Percentiles rank a stretch among this genome's conserved stretches.
Evolutionary conservation across 2,113 vertebrate species (phyloP).

Genomic region (Madoqua kirkii): DNA sequence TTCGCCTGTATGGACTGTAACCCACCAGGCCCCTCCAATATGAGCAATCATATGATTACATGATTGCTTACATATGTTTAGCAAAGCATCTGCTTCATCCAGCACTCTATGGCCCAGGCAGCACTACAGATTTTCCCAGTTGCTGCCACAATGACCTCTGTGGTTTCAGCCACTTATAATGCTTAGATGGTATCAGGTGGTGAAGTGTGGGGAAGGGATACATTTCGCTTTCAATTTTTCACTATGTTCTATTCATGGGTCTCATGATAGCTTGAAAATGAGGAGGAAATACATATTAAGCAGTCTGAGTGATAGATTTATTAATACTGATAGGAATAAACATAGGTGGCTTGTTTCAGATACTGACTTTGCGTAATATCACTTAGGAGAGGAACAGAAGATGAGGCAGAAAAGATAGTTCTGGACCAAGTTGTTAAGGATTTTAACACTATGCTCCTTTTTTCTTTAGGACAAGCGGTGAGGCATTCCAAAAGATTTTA

Average conservation of each 20-base stretch:
- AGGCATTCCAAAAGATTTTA: background rate
- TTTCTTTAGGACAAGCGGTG: background rate
- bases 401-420: background rate
- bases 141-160: background rate
- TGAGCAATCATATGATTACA: background rate
- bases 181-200: background rate
- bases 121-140: background rate
- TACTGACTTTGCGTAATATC: background rate
- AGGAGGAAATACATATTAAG: background rate
- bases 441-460: background rate
- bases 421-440: background rate
- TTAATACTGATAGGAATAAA: background rate
- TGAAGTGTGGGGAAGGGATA: background rate
- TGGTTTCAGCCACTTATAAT: background rate
- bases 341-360: background rate
- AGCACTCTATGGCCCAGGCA: background rate
- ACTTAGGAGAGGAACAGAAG: background rate
- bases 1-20: background rate
- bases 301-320: background rate
- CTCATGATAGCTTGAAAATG: background rate
- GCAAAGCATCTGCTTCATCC: background rate
- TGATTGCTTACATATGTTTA: background rate
- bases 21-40: background rate
- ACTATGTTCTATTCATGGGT: background rate
- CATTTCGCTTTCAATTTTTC: background rate